phyloP scores from a whole-genome alignment of 2,888 invertebrate species.

The Holacanthella duospinosa region DNA sequence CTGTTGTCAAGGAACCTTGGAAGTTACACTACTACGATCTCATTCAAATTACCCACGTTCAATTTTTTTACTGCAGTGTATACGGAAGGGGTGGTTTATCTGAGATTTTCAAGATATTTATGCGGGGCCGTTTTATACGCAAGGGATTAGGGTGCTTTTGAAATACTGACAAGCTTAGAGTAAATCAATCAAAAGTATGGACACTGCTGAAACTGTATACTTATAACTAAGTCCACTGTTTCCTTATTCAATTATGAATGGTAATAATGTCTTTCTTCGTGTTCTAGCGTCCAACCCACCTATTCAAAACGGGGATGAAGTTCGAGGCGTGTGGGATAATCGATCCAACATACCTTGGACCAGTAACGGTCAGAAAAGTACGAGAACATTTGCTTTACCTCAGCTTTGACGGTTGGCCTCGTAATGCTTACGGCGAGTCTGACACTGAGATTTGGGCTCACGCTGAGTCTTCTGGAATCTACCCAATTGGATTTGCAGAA shows the following conservation, averaged over 20 bases:
- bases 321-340: conserved; percentile 24
- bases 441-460: conserved; percentile 14
- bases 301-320: conserved; percentile 20
- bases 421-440: not conserved
- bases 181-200: no score
- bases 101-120: no score
- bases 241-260: not conserved
- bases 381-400: conserved; percentile 19
- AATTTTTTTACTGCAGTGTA: no score
- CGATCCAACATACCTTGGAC: conserved; percentile 19
- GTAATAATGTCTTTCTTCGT: not conserved
- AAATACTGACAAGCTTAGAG: no score
- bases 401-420: conserved; percentile 26
- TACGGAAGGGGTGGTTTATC: no score
- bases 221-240: no score
- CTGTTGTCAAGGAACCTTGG: no score
- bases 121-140: no score
- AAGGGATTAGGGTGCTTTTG: no score
- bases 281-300: conserved; percentile 12
- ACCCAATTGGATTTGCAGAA: conserved; percentile 26
- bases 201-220: no score
- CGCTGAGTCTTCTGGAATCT: conserved; percentile 21
- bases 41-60: no score
- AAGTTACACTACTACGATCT: no score
- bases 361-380: conserved; percentile 20